Evolutionary conservation across 2,888 invertebrate species (phyloP).

Genomic region (Cheilosia vernalis): DNA sequence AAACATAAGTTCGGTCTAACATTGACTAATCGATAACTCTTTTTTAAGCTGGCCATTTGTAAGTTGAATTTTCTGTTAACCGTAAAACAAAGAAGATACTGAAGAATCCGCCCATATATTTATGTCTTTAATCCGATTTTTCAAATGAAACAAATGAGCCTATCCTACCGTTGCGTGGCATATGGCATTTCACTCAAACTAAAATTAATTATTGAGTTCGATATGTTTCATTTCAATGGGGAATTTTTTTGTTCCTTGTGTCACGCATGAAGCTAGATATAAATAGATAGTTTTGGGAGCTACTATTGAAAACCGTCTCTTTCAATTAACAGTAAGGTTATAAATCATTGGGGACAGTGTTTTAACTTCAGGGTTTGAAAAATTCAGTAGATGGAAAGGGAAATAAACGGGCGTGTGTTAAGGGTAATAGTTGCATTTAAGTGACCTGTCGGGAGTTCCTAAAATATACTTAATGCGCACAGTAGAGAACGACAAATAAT

Average conservation of each 20-base stretch:
- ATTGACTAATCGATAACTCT: conserved; percentile 21
- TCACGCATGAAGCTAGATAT: not conserved
- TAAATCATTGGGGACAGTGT: too few relatives aligned
- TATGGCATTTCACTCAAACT: conserved; percentile 12
- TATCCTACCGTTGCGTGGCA: conserved; percentile 21
- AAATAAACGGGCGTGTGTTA: too few relatives aligned
- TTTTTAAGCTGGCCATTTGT: conserved; percentile 20
- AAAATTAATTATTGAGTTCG: conserved; percentile 25
- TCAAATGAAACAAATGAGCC: conserved; percentile 9
- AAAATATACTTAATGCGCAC: too few relatives aligned
- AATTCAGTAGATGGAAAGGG: too few relatives aligned
- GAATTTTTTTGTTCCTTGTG: conserved; percentile 7
- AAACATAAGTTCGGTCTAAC: conserved; percentile 1
- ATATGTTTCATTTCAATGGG: conserved; percentile 1
- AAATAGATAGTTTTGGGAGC: too few relatives aligned
- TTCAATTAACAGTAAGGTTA: too few relatives aligned
- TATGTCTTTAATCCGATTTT: conserved; percentile 6
- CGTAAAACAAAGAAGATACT: conserved; percentile 25
- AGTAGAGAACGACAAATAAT: too few relatives aligned
- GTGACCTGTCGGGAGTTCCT: too few relatives aligned
- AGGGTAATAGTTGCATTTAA: too few relatives aligned
- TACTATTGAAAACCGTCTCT: too few relatives aligned
- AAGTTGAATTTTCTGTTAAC: conserved; percentile 20
- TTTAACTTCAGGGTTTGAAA: too few relatives aligned
- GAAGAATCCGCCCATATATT: conserved; percentile 12